Percentiles rank a stretch among this genome's conserved stretches.
phyloP scores from a whole-genome alignment of 1,140 invertebrate species.

The Atopsyche davidsoni region DNA sequence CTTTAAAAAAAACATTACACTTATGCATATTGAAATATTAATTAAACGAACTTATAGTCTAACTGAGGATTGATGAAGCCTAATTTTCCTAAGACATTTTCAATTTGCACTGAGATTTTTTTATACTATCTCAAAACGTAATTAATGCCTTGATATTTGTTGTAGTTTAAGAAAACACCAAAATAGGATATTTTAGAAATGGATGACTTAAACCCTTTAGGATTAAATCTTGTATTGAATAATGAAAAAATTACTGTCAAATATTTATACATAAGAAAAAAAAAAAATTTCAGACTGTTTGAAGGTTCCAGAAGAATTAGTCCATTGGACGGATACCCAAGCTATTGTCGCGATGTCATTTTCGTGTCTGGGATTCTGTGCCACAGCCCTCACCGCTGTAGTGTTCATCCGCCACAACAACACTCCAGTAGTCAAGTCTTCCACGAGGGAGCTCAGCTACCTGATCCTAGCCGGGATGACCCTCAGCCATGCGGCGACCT shows the following conservation, averaged over 20 bases:
- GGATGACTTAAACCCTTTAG: too few species aligned
- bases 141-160: too few species aligned
- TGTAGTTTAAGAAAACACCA: too few species aligned
- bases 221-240: too few species aligned
- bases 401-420: conserved; percentile 66
- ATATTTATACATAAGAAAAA: too few species aligned
- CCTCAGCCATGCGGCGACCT: conserved; percentile 48
- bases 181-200: too few species aligned
- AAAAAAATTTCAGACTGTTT: conserved; percentile 35
- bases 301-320: conserved; percentile 46
- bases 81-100: too few species aligned
- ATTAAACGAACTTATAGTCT: too few species aligned
- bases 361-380: conserved; percentile 59
- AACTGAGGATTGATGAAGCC: too few species aligned
- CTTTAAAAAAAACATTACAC: background rate
- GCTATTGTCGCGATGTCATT: conserved; percentile 62
- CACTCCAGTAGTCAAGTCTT: conserved; percentile 78
- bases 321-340: conserved; percentile 57
- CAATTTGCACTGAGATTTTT: too few species aligned
- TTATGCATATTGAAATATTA: background rate
- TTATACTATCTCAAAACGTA: too few species aligned
- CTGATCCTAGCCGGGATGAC: conserved; percentile 58
- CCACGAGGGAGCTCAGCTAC: conserved; percentile 76
- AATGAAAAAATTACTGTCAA: too few species aligned
- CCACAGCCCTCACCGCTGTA: conserved; percentile 57